Base-by-base conservation (phyloP, 2,113 vertebrate species). In the Meleagris gallopavo region DNA sequence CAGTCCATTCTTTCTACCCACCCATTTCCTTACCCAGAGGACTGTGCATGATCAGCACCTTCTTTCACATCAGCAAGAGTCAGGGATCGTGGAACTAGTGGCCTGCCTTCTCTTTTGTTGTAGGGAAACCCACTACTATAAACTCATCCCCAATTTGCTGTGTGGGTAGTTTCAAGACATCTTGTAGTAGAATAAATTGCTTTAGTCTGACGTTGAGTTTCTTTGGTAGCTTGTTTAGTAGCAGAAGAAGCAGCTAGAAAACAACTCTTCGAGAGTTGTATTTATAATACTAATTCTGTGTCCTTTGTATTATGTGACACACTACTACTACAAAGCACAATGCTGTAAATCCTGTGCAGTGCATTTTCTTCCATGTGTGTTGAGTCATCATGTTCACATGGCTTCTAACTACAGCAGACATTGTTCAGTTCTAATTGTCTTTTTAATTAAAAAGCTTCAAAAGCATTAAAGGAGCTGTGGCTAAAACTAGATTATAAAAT, bases 401-500 rank as follows among this genome's bases (percentile, higher is more conserved):
- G 38, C 34, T 34, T 89, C 41, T 86, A 86, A 77, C 79, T 54
- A 55, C 89, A 91, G 58, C 70, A 88, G 66, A 90, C 83, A 77
- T 1, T 80, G 34, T 60, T 91, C 25, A 34, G 62, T 34, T 89
- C 46, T 94, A 83, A 86, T 85, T 88, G 67, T 54, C 32, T 83
- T 89, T 89, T 88, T 88, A 94, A 95, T 95, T 95, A 91, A 89
- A 95, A 74, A 48, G n/a, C 29, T 92, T 94, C 71, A 85, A 55
- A 80, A 64, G 46, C 50, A 48, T 88, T 9, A 71, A 80, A 80
- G 30, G 7, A 48, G 16, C 65, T 83, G 69, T 91, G 72, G 69
- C 52, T 88, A 71, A 57, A 85, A 54, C 52, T 71, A 40, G 17
- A 52, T 67, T 77, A 85, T 85, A 83, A 64, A 94, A 52, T 36